phyloP scores from a whole-genome alignment of 2,797 vertebrate genomes.

The Cichlasoma orientale region DNA sequence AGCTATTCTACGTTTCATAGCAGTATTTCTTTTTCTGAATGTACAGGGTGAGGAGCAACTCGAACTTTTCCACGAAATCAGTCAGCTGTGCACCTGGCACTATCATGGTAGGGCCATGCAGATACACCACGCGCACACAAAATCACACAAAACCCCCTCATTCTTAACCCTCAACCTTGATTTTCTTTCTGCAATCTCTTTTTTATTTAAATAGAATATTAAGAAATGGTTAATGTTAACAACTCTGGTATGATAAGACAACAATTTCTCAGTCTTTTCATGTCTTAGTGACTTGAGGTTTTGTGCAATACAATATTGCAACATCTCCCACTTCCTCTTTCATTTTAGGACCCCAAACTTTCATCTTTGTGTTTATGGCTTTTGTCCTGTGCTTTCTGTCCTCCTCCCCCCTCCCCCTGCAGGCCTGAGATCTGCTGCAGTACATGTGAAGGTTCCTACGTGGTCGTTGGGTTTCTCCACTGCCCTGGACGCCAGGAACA shows the following conservation, averaged over 20 bases:
- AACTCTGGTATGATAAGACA: neutral
- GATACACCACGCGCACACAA: neutral
- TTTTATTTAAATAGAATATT: neutral
- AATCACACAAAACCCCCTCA: neutral
- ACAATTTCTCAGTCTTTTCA: neutral
- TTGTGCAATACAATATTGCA: conserved; percentile 17
- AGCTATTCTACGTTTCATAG: too few species aligned
- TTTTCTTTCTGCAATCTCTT: neutral
- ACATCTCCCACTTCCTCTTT: conserved; percentile 23
- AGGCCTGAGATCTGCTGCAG: conserved; percentile 77
- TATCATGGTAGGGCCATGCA: conserved; percentile 68
- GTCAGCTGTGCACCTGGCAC: conserved; percentile 73
- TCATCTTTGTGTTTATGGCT: neutral
- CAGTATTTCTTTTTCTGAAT: conserved; percentile 65
- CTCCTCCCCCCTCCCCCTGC: neutral
- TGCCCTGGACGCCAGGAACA: conserved; percentile 71
- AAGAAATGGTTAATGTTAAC: neutral
- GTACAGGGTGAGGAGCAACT: conserved; percentile 67
- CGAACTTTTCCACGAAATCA: conserved; percentile 68
- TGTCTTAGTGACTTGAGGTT: neutral
- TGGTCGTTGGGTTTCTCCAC: conserved; percentile 74
- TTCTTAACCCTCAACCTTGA: neutral
- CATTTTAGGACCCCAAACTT: neutral
- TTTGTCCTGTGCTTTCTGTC: neutral
- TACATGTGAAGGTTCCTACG: conserved; percentile 71